A percentile compares a stretch with the other conserved stretches of the same genome.
phyloP scores from a whole-genome alignment of 2,113 vertebrate species.

The Sarotherodon lohbergeri region DNA sequence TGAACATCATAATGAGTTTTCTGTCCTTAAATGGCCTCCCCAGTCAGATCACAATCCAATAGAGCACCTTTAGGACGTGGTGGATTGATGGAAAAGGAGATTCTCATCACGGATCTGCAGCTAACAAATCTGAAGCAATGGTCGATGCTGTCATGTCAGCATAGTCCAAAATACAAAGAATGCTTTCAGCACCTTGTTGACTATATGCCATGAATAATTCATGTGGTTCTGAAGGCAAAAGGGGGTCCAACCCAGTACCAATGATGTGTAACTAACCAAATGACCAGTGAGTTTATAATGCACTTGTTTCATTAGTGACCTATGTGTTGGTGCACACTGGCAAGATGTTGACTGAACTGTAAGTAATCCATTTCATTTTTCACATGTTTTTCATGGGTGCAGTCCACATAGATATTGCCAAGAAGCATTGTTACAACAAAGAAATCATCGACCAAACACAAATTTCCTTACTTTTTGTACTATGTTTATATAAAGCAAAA shows the following conservation, averaged over 20 bases:
- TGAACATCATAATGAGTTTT: not conserved
- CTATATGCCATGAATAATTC: not conserved
- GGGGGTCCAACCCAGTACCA: not conserved
- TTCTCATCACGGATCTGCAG: not conserved
- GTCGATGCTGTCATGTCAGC: not conserved
- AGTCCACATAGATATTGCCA: accelerated
- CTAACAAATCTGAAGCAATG: not conserved
- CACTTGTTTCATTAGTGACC: not conserved
- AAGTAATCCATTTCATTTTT: not conserved
- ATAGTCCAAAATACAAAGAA: not conserved
- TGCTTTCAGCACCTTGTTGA: not conserved
- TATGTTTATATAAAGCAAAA: not conserved
- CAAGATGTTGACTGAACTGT: not conserved
- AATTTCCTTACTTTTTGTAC: not conserved
- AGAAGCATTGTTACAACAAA: not conserved
- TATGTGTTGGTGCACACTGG: not conserved
- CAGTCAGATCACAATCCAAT: not conserved
- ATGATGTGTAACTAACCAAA: not conserved
- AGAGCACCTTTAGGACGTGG: not conserved
- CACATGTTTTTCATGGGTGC: not conserved
- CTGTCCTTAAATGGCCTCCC: not conserved
- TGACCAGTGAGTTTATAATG: not conserved
- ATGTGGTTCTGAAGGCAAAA: not conserved
- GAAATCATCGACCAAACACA: not conserved
- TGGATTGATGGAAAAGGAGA: not conserved